Percentiles rank a stretch among this genome's conserved stretches.
phyloP scores from a whole-genome alignment of 2,797 vertebrate genomes.

The Enteromius argenteus region DNA sequence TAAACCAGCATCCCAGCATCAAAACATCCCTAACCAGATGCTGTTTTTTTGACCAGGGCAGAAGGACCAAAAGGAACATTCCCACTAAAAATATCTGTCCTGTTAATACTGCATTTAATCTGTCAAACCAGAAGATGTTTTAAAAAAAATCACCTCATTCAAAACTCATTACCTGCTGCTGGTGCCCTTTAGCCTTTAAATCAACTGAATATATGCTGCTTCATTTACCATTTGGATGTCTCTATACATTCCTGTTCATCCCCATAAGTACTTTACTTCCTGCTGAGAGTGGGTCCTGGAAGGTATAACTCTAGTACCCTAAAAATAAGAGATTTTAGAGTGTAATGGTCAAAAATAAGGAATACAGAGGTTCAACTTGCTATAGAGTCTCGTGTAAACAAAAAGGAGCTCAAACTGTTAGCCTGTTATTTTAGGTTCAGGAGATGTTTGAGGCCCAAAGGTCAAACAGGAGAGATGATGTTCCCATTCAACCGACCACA shows the following conservation, averaged over 20 bases:
- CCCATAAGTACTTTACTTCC: neutral
- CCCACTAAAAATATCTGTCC: neutral
- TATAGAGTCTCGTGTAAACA: conserved; percentile 12
- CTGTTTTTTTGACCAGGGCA: neutral
- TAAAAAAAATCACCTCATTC: neutral
- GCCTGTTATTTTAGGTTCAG: neutral
- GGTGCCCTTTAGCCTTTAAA: neutral
- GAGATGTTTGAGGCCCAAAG: neutral
- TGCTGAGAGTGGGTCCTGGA: neutral
- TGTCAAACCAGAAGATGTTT: conserved; percentile 3
- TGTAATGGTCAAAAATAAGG: neutral
- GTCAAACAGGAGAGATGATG: conserved; percentile 61
- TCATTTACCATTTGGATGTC: neutral
- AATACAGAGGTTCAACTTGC: conserved; percentile 12
- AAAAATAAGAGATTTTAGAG: neutral
- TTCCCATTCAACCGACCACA: conserved; percentile 72
- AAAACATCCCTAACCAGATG: too few relatives aligned
- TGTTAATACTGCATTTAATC: neutral
- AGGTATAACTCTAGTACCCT: neutral
- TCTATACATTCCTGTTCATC: neutral
- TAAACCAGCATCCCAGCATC: too few relatives aligned
- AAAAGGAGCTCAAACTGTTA: conserved; percentile 21
- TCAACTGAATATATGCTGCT: neutral
- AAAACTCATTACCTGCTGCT: neutral
- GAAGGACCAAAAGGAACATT: neutral